Evolutionary conservation across 2,888 invertebrate genomes (phyloP).

Genomic region (Ellobium chinense): DNA sequence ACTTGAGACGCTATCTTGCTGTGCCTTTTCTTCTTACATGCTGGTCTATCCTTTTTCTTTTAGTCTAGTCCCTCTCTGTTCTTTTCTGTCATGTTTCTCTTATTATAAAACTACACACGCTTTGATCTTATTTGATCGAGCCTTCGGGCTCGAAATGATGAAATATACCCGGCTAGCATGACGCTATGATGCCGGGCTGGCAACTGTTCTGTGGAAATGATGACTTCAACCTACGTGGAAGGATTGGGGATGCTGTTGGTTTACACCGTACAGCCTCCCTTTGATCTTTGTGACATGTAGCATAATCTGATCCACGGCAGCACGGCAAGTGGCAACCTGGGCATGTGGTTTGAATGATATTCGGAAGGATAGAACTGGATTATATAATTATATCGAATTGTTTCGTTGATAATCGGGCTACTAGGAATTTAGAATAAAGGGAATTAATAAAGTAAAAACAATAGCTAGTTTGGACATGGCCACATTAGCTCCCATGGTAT

Average conservation of each 20-base stretch:
- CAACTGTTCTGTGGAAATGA: constrained; percentile 36
- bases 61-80: background rate
- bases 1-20: background rate
- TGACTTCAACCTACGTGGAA: constrained; percentile 18
- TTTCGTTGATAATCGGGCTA: too few relatives aligned
- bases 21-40: background rate
- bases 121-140: constrained; percentile 59
- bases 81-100: background rate
- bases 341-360: too few relatives aligned
- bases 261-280: background rate
- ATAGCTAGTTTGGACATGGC: too few relatives aligned
- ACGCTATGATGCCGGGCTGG: constrained; percentile 49
- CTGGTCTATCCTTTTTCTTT: background rate
- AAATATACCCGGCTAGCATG: constrained; percentile 48
- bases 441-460: too few relatives aligned
- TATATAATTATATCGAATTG: too few relatives aligned
- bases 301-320: constrained; percentile 34
- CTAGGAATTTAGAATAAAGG: too few relatives aligned
- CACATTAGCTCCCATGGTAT: too few relatives aligned
- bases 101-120: constrained; percentile 43
- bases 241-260: constrained; percentile 29
- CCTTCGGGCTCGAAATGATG: constrained; percentile 53
- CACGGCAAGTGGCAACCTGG: too few relatives aligned
- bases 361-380: too few relatives aligned
- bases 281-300: constrained; percentile 40